Evolutionary conservation across 2,888 invertebrate genomes (phyloP), one percentile per base, ranked within the genome.

Genomic region (Plagiodera versicolora): DNA sequence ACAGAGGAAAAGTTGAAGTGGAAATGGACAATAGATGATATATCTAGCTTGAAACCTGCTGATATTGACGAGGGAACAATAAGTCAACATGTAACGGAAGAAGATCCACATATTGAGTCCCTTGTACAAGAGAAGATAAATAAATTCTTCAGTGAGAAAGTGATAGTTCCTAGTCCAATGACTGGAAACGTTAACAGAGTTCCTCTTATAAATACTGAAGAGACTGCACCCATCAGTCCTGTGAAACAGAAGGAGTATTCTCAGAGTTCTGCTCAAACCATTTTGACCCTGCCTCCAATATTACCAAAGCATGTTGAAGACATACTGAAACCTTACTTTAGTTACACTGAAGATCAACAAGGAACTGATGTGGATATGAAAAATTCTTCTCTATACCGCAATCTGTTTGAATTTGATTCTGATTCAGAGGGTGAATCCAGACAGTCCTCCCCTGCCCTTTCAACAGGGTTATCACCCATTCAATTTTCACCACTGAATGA

Each of bases 21-120:
- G n/a, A 80, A 82, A 58, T 90, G 90, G 90, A 87, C 86, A 50
- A 88, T 90, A 62, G 89, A 90, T 62, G 88, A 89, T 72, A 81
- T 87, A 9, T 88, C 89, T 56, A 81, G 80, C n/a, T 79, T 90
- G 59, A 83, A 85, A 51, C 90, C 90, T 18, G 87, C 86, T 1
- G 86, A 87, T 67, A 89, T 90, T 59, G 88, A 89, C 64, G 88
- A 84, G 69, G 77, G 82, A 53, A 85, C 86, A 53, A 80, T 83
- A 55, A 85, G 87, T 68, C 87, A 88, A 70, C 85, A 85, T 70
- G 85, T 86, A 0, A 59, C 61, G 46, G 83, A 85, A 16, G 87
- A 85, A 17, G 89, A 90, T 75, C 86, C 88, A 8, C 84, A 83
- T 28, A 75, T 86, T 16, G 89, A 90, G 74, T 82, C 81, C 56